phyloP scores from a whole-genome alignment of 2,113 vertebrate species.

The Saguinus imperator region DNA sequence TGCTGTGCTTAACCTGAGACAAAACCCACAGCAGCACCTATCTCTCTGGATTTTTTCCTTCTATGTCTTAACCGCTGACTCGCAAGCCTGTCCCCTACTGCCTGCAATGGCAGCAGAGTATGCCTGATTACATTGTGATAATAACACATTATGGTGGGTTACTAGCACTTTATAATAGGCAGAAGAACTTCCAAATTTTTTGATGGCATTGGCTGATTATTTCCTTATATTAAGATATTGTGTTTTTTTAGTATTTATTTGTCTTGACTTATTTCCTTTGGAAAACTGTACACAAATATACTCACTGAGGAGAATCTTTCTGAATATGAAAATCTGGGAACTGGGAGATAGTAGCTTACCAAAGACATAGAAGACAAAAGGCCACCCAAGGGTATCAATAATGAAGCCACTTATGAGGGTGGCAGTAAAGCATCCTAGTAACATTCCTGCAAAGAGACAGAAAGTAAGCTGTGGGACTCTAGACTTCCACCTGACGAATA shows the following conservation, averaged over 20 bases:
- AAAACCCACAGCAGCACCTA: neutral
- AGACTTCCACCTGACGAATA: too few species aligned
- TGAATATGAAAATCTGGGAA: neutral
- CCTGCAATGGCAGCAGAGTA: neutral
- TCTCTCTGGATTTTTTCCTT: neutral
- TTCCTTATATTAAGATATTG: neutral
- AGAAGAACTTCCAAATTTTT: neutral
- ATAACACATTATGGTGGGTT: neutral
- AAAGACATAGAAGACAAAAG: conserved; percentile 87
- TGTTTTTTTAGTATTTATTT: neutral
- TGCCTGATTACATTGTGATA: too few species aligned
- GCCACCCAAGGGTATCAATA: conserved; percentile 86
- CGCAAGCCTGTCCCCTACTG: neutral
- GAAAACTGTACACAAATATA: neutral
- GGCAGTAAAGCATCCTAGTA: conserved; percentile 83
- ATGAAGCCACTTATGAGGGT: conserved; percentile 85
- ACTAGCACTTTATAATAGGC: neutral
- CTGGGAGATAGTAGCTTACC: conserved; percentile 78
- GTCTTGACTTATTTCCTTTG: neutral
- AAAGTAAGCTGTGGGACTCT: neutral
- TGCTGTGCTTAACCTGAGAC: neutral
- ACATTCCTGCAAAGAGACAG: conserved; percentile 67
- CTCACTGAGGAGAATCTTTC: neutral
- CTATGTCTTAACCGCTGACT: neutral
- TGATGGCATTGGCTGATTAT: neutral